Percentiles rank a stretch among this genome's conserved stretches.
phyloP scores from a whole-genome alignment of 2,113 vertebrate species.

The Brachirus orientalis region DNA sequence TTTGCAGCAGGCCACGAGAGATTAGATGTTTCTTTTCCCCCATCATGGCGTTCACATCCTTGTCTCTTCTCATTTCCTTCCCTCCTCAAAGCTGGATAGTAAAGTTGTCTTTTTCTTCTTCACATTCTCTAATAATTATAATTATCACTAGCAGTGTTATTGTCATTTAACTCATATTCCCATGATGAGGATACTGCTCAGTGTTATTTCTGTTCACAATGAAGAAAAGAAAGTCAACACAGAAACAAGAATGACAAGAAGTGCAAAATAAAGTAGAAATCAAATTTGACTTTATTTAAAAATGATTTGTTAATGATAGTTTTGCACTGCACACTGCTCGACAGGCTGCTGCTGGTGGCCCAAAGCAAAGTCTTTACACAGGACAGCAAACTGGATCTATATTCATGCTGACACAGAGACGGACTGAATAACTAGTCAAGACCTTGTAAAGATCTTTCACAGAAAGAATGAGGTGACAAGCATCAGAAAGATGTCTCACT shows the following conservation, averaged over 20 bases:
- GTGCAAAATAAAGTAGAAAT: neutral
- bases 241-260: neutral
- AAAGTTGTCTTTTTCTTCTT: too few species aligned
- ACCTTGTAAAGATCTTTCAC: slow-evolving; percentile 76
- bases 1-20: neutral
- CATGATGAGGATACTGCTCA: neutral
- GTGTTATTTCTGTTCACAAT: too few species aligned
- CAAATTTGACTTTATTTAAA: slow-evolving; percentile 45
- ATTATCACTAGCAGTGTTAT: too few species aligned
- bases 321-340: slow-evolving; percentile 23
- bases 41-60: neutral
- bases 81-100: too few species aligned
- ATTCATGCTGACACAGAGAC: slow-evolving; percentile 40
- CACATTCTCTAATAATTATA: too few species aligned
- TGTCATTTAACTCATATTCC: too few species aligned
- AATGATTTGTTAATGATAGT: slow-evolving; percentile 19
- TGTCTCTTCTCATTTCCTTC: too few species aligned
- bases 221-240: too few species aligned
- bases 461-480: slow-evolving; percentile 75
- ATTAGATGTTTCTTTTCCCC: neutral
- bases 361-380: slow-evolving; percentile 6
- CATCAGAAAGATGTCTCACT: slow-evolving; percentile 31
- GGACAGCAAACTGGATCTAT: slow-evolving; percentile 20
- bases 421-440: slow-evolving; percentile 47
- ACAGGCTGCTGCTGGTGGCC: neutral